Percentiles rank a stretch among this genome's conserved stretches.
Conservation (phyloP, 2,113 vertebrate genomes). For the Psammodynastes pulverulentus region DNA sequence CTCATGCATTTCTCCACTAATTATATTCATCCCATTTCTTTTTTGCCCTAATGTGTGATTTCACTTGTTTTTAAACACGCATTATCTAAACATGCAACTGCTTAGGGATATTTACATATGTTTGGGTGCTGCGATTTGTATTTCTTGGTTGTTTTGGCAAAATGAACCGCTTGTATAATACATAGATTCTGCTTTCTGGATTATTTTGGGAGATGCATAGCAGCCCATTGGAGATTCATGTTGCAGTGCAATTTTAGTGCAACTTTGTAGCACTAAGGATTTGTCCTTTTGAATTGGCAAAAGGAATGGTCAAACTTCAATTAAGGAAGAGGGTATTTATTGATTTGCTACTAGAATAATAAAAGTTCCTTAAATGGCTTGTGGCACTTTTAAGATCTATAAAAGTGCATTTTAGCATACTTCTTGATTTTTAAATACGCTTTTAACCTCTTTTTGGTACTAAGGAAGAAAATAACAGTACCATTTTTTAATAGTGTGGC, state of each 20-base stretch:
- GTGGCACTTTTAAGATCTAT: constrained; percentile 19
- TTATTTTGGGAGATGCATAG: neutral
- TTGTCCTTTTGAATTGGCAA: neutral
- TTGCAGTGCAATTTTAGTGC: neutral
- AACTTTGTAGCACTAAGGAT: neutral
- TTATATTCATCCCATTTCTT: neutral
- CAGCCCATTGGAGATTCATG: neutral
- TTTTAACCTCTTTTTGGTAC: neutral
- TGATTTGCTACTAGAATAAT: constrained; percentile 2
- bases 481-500: neutral
- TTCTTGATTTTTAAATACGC: neutral
- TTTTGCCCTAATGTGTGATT: neutral
- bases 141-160: neutral
- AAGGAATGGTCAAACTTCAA: neutral
- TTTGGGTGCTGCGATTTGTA: neutral
- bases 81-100: neutral
- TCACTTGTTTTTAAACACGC: neutral
- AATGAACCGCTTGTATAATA: neutral
- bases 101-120: neutral
- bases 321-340: constrained; percentile 18
- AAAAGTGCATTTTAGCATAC: constrained; percentile 8
- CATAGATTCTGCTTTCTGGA: neutral
- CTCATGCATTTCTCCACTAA: neutral
- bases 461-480: neutral
- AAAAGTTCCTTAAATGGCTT: constrained; percentile 13